phyloP scores from a whole-genome alignment of 2,888 invertebrate genomes.

The Amblyjoppa fuscipennis region DNA sequence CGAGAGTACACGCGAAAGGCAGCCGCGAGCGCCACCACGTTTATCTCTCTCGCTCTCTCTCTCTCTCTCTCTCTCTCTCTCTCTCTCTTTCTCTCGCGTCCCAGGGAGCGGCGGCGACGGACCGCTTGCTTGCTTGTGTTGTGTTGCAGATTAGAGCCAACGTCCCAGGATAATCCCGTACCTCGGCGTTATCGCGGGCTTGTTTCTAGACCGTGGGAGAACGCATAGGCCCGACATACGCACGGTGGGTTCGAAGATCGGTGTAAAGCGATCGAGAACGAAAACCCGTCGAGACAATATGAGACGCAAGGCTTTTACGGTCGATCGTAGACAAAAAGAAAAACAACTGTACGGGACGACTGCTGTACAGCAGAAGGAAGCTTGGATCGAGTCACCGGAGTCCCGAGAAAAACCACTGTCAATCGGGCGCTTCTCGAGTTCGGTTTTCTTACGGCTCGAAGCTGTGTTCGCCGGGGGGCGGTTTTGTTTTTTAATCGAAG shows the following conservation, averaged over 20 bases:
- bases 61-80: constrained; percentile 46
- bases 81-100: constrained; percentile 35
- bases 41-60: constrained; percentile 61
- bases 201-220: neutral
- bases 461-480: neutral
- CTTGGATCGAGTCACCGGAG: constrained; percentile 19
- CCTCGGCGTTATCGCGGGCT: constrained; percentile 19
- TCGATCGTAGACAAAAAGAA: constrained; percentile 7
- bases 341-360: neutral
- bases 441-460: constrained; percentile 10
- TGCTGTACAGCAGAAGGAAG: constrained; percentile 8
- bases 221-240: neutral
- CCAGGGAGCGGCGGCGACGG: constrained; percentile 73
- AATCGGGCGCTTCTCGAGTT: constrained; percentile 26
- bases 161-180: constrained; percentile 56
- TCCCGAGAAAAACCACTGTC: constrained; percentile 24
- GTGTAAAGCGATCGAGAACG: neutral
- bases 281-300: neutral
- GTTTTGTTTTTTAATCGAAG: constrained; percentile 10
- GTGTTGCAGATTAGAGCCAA: constrained; percentile 64
- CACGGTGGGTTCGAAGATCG: neutral
- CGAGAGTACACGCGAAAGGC: constrained; percentile 78
- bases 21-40: constrained; percentile 78
- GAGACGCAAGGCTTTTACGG: neutral
- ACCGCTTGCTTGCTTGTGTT: constrained; percentile 64